A percentile compares a stretch with the other conserved stretches of the same genome.
phyloP scores from a whole-genome alignment of 64 coral and sea anemone genomes.

The Actinia equina region DNA sequence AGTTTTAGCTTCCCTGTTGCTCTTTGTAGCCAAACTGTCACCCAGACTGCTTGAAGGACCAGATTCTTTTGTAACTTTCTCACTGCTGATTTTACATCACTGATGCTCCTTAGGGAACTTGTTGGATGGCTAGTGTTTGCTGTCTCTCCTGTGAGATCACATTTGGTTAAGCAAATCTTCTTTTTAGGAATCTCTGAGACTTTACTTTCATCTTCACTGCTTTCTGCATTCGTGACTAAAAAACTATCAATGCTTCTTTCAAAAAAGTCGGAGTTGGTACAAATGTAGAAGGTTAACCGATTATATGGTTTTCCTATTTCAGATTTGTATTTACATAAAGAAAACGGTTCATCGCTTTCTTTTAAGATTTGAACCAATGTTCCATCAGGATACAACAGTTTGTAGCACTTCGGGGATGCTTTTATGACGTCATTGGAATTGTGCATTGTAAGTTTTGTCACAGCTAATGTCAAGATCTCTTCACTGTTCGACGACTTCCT shows the following conservation, averaged over 20 bases:
- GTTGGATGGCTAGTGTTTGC: no score
- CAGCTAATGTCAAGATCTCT: conserved; percentile 18
- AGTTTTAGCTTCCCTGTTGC: no score
- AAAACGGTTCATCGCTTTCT: not conserved
- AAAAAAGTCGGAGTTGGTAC: conserved; percentile 8
- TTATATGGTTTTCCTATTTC: conserved; percentile 33
- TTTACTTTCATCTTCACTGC: not conserved
- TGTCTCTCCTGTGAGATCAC: not conserved
- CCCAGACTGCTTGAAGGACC: no score
- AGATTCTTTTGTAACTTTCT: no score
- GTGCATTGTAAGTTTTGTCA: conserved; percentile 18
- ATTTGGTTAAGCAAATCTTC: not conserved
- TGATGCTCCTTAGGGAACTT: no score
- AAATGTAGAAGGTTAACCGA: conserved; percentile 15
- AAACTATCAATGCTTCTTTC: not conserved
- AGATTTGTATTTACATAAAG: conserved; percentile 19
- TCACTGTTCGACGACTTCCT: conserved; percentile 33
- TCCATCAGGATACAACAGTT: conserved; percentile 22
- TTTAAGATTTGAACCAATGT: not conserved
- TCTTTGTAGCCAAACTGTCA: no score
- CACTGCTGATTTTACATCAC: no score
- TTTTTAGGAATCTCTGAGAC: not conserved
- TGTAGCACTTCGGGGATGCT: conserved; percentile 22
- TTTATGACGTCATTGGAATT: conserved; percentile 29
- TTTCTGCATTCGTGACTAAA: not conserved